A percentile compares a stretch with the other conserved stretches of the same genome.
Conservation (phyloP, 1,140 invertebrate genomes). For the Papilio xuthus region DNA sequence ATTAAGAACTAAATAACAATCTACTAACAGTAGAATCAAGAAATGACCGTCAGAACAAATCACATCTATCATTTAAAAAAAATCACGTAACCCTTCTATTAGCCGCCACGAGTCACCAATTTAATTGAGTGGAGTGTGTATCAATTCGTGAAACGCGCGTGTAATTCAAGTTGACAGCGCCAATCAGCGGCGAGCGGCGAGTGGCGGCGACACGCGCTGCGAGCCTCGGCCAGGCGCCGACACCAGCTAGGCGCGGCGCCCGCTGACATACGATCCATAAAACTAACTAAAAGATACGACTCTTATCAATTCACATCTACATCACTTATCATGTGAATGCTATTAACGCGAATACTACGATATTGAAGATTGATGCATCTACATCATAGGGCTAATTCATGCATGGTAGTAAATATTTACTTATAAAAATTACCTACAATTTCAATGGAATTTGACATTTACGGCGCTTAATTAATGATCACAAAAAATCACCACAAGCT, state of each 20-base stretch:
- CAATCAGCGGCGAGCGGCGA: slow-evolving; percentile 41
- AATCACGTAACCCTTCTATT: slow-evolving; percentile 36
- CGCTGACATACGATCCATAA: slow-evolving; percentile 37
- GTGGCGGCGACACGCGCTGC: slow-evolving; percentile 37
- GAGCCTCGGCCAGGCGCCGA: slow-evolving; percentile 30
- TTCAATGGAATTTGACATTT: neutral
- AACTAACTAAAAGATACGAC: slow-evolving; percentile 36
- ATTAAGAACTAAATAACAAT: neutral
- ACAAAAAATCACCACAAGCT: slow-evolving; percentile 34
- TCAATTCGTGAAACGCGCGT: slow-evolving; percentile 41
- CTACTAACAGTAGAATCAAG: neutral
- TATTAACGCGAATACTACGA: neutral
- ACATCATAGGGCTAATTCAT: neutral
- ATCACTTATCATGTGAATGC: slow-evolving; percentile 5
- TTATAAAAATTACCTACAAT: neutral
- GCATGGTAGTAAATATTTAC: neutral
- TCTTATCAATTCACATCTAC: slow-evolving; percentile 25
- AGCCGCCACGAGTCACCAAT: slow-evolving; percentile 38
- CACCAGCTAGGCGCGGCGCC: slow-evolving; percentile 40
- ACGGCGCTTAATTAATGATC: neutral
- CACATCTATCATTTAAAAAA: slow-evolving; percentile 30
- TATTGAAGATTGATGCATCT: neutral
- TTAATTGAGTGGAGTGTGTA: slow-evolving; percentile 41
- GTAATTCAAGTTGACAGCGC: slow-evolving; percentile 45
- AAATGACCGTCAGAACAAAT: slow-evolving; percentile 18